Evolutionary conservation across 2,113 vertebrate genomes (phyloP).

Genomic region (Murina feae): DNA sequence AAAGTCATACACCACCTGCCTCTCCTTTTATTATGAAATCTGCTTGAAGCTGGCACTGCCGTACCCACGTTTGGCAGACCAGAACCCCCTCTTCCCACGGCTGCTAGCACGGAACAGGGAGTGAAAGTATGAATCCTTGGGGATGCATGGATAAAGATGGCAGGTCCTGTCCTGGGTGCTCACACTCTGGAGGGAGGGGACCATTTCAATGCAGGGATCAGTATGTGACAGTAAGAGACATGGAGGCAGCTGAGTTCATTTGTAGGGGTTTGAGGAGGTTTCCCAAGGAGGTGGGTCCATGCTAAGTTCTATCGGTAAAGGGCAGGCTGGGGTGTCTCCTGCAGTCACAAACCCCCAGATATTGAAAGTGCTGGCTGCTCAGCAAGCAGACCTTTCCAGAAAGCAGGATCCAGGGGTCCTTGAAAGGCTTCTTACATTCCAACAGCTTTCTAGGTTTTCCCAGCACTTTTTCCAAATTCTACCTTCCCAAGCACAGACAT

Average conservation of each 20-base stretch:
- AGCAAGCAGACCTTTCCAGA: not conserved
- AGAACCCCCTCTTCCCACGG: not conserved
- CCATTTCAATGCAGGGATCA: not conserved
- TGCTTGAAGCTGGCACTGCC: not conserved
- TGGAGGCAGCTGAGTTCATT: not conserved
- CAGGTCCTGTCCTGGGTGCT: not conserved
- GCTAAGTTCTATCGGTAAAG: not conserved
- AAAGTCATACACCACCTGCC: not conserved
- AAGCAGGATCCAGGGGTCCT: not conserved
- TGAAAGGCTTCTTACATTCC: not conserved
- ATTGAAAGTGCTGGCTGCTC: not conserved
- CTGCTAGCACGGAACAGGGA: not conserved
- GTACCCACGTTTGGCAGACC: not conserved
- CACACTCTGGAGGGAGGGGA: not conserved
- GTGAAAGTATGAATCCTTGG: not conserved
- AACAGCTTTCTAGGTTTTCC: not conserved
- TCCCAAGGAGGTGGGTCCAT: not conserved
- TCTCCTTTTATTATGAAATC: not conserved
- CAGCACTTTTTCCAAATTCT: not conserved
- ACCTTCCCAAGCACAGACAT: not conserved
- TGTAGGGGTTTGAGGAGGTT: not conserved
- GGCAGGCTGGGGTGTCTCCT: not conserved
- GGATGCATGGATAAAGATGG: not conserved
- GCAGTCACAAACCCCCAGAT: not conserved
- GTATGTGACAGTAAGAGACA: not conserved